Evolutionary conservation across 64 coral and sea anemone genomes (phyloP).

Genomic region (Pocillopora damicornis): DNA sequence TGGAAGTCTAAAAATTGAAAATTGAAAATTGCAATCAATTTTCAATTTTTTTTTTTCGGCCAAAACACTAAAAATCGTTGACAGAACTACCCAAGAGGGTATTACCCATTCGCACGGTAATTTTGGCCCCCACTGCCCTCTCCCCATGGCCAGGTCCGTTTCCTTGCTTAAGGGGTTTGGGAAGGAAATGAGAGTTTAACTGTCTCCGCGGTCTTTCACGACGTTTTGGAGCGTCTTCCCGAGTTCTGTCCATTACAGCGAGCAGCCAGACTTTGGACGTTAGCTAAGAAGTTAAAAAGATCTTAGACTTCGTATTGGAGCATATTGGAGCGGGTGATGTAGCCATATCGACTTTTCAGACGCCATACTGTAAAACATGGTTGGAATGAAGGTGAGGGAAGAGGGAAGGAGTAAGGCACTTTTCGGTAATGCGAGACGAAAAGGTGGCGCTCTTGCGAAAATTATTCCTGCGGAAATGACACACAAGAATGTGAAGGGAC

Average conservation of each 20-base stretch:
- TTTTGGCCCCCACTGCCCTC: neutral
- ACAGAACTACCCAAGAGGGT: neutral
- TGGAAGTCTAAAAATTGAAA: no score
- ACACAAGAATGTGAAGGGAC: constrained; percentile 37
- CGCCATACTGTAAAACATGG: no score
- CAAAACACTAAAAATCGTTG: neutral
- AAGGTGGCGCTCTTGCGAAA: constrained; percentile 47
- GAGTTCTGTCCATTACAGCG: no score
- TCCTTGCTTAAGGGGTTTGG: neutral
- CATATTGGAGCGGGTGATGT: no score
- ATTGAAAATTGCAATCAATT: no score
- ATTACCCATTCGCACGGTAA: neutral
- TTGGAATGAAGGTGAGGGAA: neutral
- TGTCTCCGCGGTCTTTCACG: no score
- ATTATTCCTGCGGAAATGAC: constrained; percentile 60
- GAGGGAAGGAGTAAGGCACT: neutral
- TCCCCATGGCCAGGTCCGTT: neutral
- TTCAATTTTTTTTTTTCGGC: neutral
- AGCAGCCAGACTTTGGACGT: no score
- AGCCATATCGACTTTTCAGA: no score
- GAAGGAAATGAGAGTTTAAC: no score
- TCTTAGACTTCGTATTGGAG: no score
- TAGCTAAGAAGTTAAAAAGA: no score
- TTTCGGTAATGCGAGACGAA: constrained; percentile 53
- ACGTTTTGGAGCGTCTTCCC: no score